Evolutionary conservation across 37 sponge, comb jelly and placozoan genomes (phyloP), one percentile per base, ranked within the genome.

Genomic region (Haliclona indistincta): DNA sequence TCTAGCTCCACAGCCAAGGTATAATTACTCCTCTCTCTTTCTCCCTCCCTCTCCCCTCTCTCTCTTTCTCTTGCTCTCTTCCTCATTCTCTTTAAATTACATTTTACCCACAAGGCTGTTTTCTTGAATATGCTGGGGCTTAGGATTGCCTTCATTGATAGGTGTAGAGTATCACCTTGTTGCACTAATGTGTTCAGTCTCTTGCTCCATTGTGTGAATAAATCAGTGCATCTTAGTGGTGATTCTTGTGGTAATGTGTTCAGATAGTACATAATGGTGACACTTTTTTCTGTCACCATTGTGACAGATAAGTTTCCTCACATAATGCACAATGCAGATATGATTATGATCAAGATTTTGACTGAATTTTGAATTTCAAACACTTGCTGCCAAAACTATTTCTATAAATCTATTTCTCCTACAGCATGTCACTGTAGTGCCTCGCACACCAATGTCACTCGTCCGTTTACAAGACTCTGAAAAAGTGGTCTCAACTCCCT

Each of bases 361-460:
- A n/a, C n/a, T n/a, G n/a, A n/a, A n/a, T n/a, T n/a, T n/a, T n/a
- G n/a, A n/a, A n/a, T n/a, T n/a, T n/a, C n/a, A n/a, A n/a, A n/a
- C n/a, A n/a, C n/a, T n/a, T n/a, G n/a, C n/a, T n/a, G n/a, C n/a
- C n/a, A n/a, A n/a, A n/a, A n/a, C n/a, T n/a, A n/a, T n/a, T n/a
- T n/a, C n/a, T n/a, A n/a, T 47, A 47, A 17, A 47, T 47, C 51
- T 47, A 15, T 47, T 10, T 47, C 10, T 10, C 15, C 51, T 17
- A 17, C 15, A 15, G 15, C 51, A 47, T 47, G 51, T 47, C n/a
- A 47, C 60, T n/a, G n/a, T 58, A 25, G 25, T 58, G n/a, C 94
- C 74, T 6, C 78, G 91, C 15, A 88, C 87, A 28, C 94, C 94
- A 26, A 51, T 89, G 67, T 84, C 90, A 42, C 83, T 93, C 15